Evolutionary conservation across 2,797 vertebrate genomes (phyloP).

Genomic region (Centroberyx gerrardi): DNA sequence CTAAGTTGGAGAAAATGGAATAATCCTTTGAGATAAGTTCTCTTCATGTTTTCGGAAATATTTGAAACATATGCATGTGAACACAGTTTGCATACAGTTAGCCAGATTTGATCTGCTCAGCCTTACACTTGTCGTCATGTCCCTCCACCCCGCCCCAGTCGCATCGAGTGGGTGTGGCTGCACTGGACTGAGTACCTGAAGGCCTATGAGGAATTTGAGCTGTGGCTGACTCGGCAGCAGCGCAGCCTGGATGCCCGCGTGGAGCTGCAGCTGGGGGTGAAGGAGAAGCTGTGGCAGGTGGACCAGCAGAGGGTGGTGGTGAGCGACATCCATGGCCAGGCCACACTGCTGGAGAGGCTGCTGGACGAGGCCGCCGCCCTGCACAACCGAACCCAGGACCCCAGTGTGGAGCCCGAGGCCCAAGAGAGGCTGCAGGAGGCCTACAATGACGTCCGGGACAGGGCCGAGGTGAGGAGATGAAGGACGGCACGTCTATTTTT

Average conservation of each 20-base stretch:
- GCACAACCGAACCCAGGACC: slow-evolving; percentile 90
- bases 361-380: slow-evolving; percentile 91
- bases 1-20: too few species aligned
- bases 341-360: slow-evolving; percentile 88
- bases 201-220: slow-evolving; percentile 90
- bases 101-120: slow-evolving; percentile 82
- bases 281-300: slow-evolving; percentile 96
- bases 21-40: too few species aligned
- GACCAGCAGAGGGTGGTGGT: slow-evolving; percentile 89
- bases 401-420: slow-evolving; percentile 88
- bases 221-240: slow-evolving; percentile 90
- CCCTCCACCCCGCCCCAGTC: slow-evolving; percentile 79
- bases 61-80: too few species aligned
- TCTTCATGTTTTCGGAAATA: too few species aligned
- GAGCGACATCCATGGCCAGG: slow-evolving; percentile 88
- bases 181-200: slow-evolving; percentile 97
- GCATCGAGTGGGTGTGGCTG: slow-evolving; percentile 98
- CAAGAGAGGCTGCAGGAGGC: slow-evolving; percentile 88
- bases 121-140: slow-evolving; percentile 53
- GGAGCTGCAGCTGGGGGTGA: slow-evolving; percentile 91
- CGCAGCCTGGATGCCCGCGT: slow-evolving; percentile 84
- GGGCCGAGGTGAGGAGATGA: slow-evolving; percentile 87
- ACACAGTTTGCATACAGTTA: neutral
- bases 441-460: slow-evolving; percentile 85
- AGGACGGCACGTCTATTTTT: neutral